Evolutionary conservation across 2,888 invertebrate genomes (phyloP).

Genomic region (Catocala sponsa): DNA sequence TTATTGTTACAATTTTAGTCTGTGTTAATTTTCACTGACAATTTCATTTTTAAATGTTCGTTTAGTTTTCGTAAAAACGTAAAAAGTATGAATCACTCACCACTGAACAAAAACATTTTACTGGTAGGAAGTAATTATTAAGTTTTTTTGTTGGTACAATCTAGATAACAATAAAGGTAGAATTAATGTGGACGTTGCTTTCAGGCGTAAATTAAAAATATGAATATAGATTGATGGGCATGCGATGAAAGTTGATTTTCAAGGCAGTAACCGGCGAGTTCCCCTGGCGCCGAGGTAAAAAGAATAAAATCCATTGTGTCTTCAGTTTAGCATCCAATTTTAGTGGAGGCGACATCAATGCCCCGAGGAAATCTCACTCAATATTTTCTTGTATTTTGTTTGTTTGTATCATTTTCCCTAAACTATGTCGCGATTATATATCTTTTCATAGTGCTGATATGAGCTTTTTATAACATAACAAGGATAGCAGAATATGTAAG

Average conservation of each 20-base stretch:
- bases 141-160: constrained; percentile 2
- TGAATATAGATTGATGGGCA: constrained; percentile 64
- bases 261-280: not conserved
- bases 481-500: constrained; percentile 23
- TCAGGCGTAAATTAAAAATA: constrained; percentile 1
- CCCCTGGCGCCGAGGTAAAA: not conserved
- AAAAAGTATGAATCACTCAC: constrained; percentile 5
- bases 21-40: constrained; percentile 18
- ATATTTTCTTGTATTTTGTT: constrained; percentile 71
- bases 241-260: constrained; percentile 53
- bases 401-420: constrained; percentile 66
- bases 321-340: constrained; percentile 79
- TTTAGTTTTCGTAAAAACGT: too few species aligned
- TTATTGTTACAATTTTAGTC: constrained; percentile 10
- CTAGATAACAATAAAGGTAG: not conserved
- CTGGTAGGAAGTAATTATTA: constrained; percentile 21
- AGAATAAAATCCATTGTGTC: constrained; percentile 61
- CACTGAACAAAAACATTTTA: not conserved
- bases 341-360: constrained; percentile 71
- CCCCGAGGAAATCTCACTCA: constrained; percentile 76
- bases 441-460: constrained; percentile 43
- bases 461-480: constrained; percentile 26
- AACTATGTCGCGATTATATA: constrained; percentile 52
- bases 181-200: not conserved
- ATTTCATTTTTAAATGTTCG: too few species aligned